phyloP scores from a whole-genome alignment of 1,140 invertebrate genomes.

The Camponotus vicinus region DNA sequence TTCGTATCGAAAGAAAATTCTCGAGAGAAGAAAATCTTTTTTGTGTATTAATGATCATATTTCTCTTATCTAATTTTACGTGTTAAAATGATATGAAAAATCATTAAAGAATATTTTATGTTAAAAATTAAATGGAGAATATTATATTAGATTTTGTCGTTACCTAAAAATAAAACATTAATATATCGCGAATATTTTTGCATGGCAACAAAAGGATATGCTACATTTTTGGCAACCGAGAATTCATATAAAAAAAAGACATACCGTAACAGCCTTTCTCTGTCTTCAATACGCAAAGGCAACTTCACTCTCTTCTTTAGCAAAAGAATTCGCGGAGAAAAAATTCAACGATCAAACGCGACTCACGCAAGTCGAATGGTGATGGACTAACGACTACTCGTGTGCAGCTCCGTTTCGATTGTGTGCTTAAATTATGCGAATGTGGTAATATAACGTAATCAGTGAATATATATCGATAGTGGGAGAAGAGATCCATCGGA shows the following conservation, averaged over 20 bases:
- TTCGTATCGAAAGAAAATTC: neutral
- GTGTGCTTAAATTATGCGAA: constrained; percentile 14
- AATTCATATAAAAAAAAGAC: neutral
- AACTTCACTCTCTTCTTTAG: neutral
- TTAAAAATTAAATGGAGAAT: neutral
- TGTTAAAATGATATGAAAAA: too few relatives aligned
- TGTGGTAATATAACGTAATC: neutral
- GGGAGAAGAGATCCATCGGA: constrained; percentile 17
- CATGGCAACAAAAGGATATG: neutral
- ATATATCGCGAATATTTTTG: neutral
- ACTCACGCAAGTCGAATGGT: neutral
- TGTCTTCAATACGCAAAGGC: neutral
- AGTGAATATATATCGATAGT: constrained; percentile 29
- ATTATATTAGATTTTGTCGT: neutral
- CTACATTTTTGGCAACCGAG: neutral
- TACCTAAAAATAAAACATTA: neutral
- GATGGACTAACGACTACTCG: neutral
- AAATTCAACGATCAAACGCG: constrained; percentile 3
- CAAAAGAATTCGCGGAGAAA: neutral
- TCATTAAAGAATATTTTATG: neutral
- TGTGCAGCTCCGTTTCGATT: neutral
- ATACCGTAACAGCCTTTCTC: neutral
- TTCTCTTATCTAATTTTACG: neutral
- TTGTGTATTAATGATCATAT: neutral
- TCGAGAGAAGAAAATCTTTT: neutral